Conservation (phyloP, 1,140 invertebrate genomes). For the Cardiocondyla obscurior region DNA sequence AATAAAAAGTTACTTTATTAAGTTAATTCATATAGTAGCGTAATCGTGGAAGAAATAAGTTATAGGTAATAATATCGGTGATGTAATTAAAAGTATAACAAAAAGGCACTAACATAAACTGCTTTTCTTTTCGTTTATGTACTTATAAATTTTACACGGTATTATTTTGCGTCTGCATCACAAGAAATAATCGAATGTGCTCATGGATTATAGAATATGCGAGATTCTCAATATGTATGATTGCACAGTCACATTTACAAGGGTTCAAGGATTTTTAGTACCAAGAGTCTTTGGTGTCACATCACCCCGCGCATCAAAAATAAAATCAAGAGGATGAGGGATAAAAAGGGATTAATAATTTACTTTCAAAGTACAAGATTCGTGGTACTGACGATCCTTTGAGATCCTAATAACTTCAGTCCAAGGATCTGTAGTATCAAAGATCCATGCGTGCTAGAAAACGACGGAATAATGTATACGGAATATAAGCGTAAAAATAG, state of each 20-base stretch:
- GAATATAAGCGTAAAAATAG: neutral
- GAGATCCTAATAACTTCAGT: constrained; percentile 20
- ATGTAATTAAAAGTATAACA: constrained; percentile 40
- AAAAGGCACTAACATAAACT: constrained; percentile 48
- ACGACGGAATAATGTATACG: constrained; percentile 1
- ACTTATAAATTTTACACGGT: constrained; percentile 33
- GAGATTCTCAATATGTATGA: constrained; percentile 28
- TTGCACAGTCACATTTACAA: constrained; percentile 19
- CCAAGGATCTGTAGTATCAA: constrained; percentile 49
- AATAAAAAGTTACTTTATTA: constrained; percentile 10
- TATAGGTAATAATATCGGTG: constrained; percentile 33
- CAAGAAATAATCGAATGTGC: constrained; percentile 3
- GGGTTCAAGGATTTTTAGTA: constrained; percentile 29
- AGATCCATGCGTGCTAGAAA: constrained; percentile 1
- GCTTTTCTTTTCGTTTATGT: constrained; percentile 46
- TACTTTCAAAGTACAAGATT: constrained; percentile 1
- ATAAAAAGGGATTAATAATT: neutral
- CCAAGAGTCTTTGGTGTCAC: constrained; percentile 7
- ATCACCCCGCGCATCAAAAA: neutral
- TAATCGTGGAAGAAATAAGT: constrained; percentile 14
- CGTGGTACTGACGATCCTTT: constrained; percentile 35
- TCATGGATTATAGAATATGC: constrained; percentile 28
- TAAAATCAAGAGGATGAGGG: neutral
- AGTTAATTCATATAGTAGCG: constrained; percentile 23
- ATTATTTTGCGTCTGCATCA: constrained; percentile 22